Percentiles rank a stretch among this genome's conserved stretches.
phyloP scores from a whole-genome alignment of 2,888 invertebrate genomes.

The Alentia gelatinosa region DNA sequence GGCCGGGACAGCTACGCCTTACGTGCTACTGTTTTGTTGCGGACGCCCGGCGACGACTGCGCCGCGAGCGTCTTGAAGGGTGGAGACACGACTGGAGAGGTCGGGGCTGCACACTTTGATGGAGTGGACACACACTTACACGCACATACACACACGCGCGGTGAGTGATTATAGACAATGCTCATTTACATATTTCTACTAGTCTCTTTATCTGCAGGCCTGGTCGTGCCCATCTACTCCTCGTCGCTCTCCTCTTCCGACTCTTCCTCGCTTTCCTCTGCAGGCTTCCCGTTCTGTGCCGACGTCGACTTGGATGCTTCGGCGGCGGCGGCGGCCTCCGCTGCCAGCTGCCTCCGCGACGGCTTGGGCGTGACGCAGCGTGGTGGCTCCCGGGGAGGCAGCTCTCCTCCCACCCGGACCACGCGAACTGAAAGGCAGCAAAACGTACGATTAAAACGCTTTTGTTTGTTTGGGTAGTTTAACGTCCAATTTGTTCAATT shows the following conservation, averaged over 20 bases:
- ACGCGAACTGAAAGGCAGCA: slow-evolving; percentile 4
- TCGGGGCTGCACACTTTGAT: slow-evolving; percentile 3
- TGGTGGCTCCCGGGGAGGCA: slow-evolving; percentile 11
- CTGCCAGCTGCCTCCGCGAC: neutral
- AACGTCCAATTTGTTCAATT: too few species aligned
- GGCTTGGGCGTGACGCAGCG: neutral
- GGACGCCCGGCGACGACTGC: neutral
- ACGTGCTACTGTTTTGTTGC: neutral
- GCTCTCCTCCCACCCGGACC: slow-evolving; percentile 6
- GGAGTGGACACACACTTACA: neutral
- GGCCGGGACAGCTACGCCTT: neutral
- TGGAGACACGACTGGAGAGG: neutral
- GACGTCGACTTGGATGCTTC: neutral
- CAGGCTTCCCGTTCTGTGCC: slow-evolving; percentile 14
- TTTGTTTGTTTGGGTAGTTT: too few species aligned
- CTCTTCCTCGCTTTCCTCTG: slow-evolving; percentile 34
- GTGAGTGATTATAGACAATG: slow-evolving; percentile 18
- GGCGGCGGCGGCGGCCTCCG: neutral
- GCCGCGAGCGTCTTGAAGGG: too few species aligned
- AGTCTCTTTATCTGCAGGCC: neutral
- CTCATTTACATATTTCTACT: slow-evolving; percentile 6
- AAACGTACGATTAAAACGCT: neutral
- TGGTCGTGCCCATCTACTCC: neutral
- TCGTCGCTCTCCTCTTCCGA: slow-evolving; percentile 43
- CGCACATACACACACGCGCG: neutral